phyloP scores from a whole-genome alignment of 1,140 invertebrate genomes.

The Phymastichus coffea region DNA sequence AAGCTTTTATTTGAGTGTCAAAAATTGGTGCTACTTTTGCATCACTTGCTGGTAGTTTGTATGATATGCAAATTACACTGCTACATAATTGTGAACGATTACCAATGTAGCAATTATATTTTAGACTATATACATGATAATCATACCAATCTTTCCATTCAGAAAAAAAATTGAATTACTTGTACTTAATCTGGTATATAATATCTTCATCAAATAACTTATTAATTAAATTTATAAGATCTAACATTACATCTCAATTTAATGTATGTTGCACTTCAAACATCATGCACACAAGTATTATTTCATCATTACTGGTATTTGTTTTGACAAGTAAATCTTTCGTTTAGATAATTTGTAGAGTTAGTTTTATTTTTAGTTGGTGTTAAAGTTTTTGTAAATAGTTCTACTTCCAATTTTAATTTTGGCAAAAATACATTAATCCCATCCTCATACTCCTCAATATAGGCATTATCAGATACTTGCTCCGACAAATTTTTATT shows the following conservation, averaged over 20 bases:
- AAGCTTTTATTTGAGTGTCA: background rate
- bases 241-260: conserved; percentile 13
- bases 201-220: conserved; percentile 9
- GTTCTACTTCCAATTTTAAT: too few relatives aligned
- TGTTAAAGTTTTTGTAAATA: too few relatives aligned
- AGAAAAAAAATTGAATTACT: conserved; percentile 13
- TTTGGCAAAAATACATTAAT: too few relatives aligned
- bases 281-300: conserved; percentile 3
- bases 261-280: conserved; percentile 2
- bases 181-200: conserved; percentile 5
- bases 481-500: too few relatives aligned
- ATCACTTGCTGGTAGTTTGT: background rate
- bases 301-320: conserved; percentile 9
- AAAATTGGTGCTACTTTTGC: background rate
- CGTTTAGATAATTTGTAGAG: too few relatives aligned
- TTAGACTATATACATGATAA: conserved; percentile 13
- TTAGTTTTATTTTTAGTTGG: too few relatives aligned
- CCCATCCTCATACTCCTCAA: too few relatives aligned
- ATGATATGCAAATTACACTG: background rate
- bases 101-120: conserved; percentile 3
- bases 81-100: background rate
- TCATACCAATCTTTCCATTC: background rate
- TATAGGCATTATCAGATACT: too few relatives aligned
- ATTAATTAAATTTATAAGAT: conserved; percentile 17
- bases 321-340: background rate